These are phyloP conservation scores for Parnassius apollo DNA, from an alignment of 2,888 invertebrate species.

Conservation along the genomic window DNA sequence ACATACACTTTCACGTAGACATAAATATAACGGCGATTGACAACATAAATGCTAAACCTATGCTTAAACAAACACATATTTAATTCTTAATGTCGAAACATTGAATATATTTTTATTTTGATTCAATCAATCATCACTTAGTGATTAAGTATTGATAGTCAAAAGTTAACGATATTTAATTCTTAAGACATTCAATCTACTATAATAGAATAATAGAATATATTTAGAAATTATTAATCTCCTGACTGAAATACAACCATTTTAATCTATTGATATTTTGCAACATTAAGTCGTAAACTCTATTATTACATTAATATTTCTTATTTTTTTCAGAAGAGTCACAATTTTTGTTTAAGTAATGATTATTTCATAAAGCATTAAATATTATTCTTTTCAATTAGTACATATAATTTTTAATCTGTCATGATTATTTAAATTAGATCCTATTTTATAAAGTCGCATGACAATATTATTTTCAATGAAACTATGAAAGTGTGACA, in stretches of 20 bases:
- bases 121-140: not conserved
- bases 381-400: conserved; percentile 1
- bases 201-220: conserved; percentile 4
- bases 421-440: not conserved
- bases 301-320: not conserved
- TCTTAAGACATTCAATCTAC: conserved; percentile 9
- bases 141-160: not conserved
- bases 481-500: not conserved
- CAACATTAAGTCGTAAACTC: conserved; percentile 3
- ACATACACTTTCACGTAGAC: conserved; percentile 9
- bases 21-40: conserved; percentile 10
- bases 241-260: not conserved
- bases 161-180: not conserved
- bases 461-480: not conserved
- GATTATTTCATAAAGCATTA: not conserved
- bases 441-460: not conserved
- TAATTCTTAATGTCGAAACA: not conserved
- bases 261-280: not conserved
- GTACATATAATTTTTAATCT: not conserved
- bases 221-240: not conserved
- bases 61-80: not conserved
- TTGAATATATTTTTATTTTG: not conserved
- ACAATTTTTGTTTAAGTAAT: too few species aligned
- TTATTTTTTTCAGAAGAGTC: too few species aligned
- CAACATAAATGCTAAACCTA: conserved; percentile 7